These are phyloP conservation scores for Otolemur crassicaudatus DNA, from an alignment of 2,797 vertebrate species.

Conservation along the genomic window DNA sequence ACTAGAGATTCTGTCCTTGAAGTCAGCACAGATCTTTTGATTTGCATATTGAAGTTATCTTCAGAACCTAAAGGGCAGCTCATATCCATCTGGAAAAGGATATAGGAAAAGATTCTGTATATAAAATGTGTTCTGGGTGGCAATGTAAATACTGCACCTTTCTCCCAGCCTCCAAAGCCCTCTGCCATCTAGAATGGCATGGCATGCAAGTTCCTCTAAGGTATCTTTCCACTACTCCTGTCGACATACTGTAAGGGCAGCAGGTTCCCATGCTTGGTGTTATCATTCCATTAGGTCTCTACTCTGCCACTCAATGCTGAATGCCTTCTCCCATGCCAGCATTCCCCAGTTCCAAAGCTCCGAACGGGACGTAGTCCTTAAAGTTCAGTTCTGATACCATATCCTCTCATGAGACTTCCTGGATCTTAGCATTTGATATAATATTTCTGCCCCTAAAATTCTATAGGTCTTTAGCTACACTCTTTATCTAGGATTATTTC, in stretches of 20 bases:
- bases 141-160: background rate
- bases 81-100: background rate
- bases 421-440: background rate
- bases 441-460: background rate
- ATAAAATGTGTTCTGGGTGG: conserved; percentile 20
- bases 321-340: background rate
- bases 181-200: background rate
- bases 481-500: background rate
- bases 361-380: background rate
- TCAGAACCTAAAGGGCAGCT: background rate
- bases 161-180: background rate
- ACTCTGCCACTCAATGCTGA: background rate
- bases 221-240: background rate
- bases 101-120: background rate
- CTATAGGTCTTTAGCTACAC: background rate
- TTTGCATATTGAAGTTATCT: conserved; percentile 11
- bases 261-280: background rate
- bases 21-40: background rate
- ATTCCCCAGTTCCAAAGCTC: background rate
- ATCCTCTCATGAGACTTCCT: background rate
- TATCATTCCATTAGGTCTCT: background rate
- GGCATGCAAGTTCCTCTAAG: background rate
- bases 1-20: background rate
- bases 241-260: background rate
- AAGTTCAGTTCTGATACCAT: background rate